These are phyloP conservation scores for Pheosia gnoma DNA, from an alignment of 2,888 invertebrate genomes.

Conservation along the genomic window DNA sequence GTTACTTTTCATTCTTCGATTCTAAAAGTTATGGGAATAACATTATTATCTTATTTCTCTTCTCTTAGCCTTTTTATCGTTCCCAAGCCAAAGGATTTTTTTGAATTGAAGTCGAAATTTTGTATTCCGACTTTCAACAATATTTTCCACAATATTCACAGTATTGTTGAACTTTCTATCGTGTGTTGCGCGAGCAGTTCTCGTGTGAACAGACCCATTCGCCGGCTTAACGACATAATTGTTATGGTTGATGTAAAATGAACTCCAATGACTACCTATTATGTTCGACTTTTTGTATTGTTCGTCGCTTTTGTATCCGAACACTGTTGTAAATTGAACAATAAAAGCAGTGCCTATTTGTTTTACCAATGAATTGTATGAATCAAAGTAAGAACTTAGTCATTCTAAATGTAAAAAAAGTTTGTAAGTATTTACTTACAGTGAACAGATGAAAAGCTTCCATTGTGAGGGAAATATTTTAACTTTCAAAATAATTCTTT, in stretches of 20 bases:
- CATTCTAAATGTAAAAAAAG: too few species aligned
- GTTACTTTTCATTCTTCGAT: too few species aligned
- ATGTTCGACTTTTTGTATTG: background rate
- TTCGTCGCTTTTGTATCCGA: background rate
- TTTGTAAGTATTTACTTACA: too few species aligned
- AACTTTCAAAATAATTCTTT: background rate
- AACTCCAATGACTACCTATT: slow-evolving; percentile 5
- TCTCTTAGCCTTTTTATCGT: too few species aligned
- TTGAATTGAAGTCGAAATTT: background rate
- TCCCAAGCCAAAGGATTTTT: background rate
- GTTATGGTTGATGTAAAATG: slow-evolving; percentile 20
- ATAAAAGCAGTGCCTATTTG: background rate
- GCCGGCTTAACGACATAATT: slow-evolving; percentile 17
- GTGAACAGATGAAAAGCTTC: background rate
- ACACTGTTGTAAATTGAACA: background rate
- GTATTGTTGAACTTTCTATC: slow-evolving; percentile 5
- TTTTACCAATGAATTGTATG: too few species aligned
- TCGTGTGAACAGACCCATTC: slow-evolving; percentile 32
- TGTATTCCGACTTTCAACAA: background rate
- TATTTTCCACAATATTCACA: slow-evolving; percentile 5
- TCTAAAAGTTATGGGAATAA: background rate
- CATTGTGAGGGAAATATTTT: background rate
- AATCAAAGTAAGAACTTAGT: too few species aligned
- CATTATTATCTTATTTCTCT: too few species aligned
- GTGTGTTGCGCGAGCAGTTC: background rate